Percentiles rank a stretch among this genome's conserved stretches.
Evolutionary conservation across 2,113 vertebrate species (phyloP).

Genomic region (Eonycteris spelaea): DNA sequence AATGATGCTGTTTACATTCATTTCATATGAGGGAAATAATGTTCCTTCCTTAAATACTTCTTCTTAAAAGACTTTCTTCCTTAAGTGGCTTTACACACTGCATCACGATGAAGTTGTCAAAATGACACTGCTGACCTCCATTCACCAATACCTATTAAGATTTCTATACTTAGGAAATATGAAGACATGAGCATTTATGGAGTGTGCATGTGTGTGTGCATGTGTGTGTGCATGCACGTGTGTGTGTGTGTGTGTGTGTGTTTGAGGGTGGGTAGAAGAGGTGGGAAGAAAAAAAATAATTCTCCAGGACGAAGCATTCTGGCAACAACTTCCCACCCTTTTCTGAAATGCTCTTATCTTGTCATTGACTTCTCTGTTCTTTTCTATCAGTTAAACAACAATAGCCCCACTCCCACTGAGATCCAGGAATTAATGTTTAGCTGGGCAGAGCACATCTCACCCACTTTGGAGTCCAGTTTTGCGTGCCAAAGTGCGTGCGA

Average conservation of each 20-base stretch:
- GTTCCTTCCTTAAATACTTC: constrained; percentile 16
- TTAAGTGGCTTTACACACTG: constrained; percentile 34
- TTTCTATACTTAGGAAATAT: neutral
- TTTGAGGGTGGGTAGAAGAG: too few species aligned
- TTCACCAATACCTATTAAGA: neutral
- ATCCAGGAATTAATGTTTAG: fast-evolving
- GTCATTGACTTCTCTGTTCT: neutral
- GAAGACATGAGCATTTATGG: neutral
- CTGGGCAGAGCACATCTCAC: neutral
- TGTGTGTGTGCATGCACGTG: too few species aligned
- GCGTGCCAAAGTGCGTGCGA: neutral
- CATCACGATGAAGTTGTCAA: constrained; percentile 26
- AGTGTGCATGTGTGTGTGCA: neutral
- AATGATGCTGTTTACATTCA: constrained; percentile 58
- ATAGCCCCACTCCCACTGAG: neutral
- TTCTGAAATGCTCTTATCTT: neutral
- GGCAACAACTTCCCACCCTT: neutral
- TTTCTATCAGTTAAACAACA: neutral
- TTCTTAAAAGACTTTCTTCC: constrained; percentile 35
- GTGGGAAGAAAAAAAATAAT: neutral
- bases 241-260: neutral
- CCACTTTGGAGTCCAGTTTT: fast-evolving
- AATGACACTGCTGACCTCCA: neutral
- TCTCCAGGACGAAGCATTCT: neutral
- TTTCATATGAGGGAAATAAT: constrained; percentile 62